Conservation (phyloP, 2,888 invertebrate genomes). For the Orgyia antiqua region DNA sequence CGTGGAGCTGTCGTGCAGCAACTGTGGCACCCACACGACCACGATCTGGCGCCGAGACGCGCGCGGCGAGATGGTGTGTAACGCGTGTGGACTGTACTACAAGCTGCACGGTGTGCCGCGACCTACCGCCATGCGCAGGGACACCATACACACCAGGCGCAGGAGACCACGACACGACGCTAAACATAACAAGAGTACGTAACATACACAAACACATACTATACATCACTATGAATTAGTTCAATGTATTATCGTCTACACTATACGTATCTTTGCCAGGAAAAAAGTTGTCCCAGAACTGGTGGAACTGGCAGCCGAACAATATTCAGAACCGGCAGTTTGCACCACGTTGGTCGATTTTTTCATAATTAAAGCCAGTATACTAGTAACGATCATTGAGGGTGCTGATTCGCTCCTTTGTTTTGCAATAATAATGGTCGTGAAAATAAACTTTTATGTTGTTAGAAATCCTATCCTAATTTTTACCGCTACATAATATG, state of each 20-base stretch:
- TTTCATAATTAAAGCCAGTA: too few relatives aligned
- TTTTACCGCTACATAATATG: too few relatives aligned
- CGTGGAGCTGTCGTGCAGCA: conserved; percentile 94
- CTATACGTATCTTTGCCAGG: too few relatives aligned
- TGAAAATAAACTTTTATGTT: too few relatives aligned
- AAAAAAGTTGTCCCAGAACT: too few relatives aligned
- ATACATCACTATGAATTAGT: not conserved
- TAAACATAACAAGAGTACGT: conserved; percentile 72
- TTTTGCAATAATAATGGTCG: too few relatives aligned
- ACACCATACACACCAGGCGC: conserved; percentile 96
- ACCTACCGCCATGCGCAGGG: conserved; percentile 96
- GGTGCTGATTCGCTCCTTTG: too few relatives aligned
- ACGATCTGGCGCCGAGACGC: conserved; percentile 98
- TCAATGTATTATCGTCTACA: not conserved
- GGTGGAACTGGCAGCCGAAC: too few relatives aligned
- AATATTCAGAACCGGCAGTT: too few relatives aligned
- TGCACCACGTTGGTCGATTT: too few relatives aligned
- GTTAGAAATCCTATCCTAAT: too few relatives aligned
- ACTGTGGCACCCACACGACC: conserved; percentile 98
- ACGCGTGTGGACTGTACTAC: conserved; percentile 98
- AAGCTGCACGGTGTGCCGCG: conserved; percentile 97
- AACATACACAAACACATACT: conserved; percentile 37
- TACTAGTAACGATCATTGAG: too few relatives aligned
- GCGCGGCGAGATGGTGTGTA: conserved; percentile 98
- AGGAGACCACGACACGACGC: conserved; percentile 88